phyloP scores from a whole-genome alignment of 2,888 invertebrate genomes.

The Platycnemis pennipes region DNA sequence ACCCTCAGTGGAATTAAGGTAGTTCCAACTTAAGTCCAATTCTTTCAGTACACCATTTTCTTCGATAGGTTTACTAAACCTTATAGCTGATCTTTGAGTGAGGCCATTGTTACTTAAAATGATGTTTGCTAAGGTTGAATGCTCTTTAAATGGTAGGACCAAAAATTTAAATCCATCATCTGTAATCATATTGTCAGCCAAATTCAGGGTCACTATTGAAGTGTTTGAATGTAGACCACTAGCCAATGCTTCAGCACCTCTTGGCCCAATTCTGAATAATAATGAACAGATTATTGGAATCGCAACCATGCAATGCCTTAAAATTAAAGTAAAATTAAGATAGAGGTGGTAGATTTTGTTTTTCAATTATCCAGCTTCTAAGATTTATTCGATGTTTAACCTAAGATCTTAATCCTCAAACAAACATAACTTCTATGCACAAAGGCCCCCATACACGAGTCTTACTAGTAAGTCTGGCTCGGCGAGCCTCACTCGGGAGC shows the following conservation, averaged over 20 bases:
- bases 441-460: too few relatives aligned
- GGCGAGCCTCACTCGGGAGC: too few relatives aligned
- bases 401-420: too few relatives aligned
- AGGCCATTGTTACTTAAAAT: conserved; percentile 81
- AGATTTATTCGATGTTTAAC: too few relatives aligned
- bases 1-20: conserved; percentile 32
- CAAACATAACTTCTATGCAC: too few relatives aligned
- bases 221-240: conserved; percentile 77
- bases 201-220: conserved; percentile 77
- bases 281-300: neutral
- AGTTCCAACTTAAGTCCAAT: conserved; percentile 54
- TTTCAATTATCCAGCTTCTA: too few relatives aligned
- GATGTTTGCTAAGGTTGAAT: conserved; percentile 77
- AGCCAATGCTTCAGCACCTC: conserved; percentile 77
- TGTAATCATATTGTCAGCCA: conserved; percentile 79
- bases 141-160: conserved; percentile 76
- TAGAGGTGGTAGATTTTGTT: too few relatives aligned
- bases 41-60: neutral
- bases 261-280: conserved; percentile 76
- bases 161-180: conserved; percentile 78
- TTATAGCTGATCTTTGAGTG: conserved; percentile 72
- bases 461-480: too few relatives aligned
- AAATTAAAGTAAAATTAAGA: too few relatives aligned
- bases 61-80: neutral
- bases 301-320: neutral